Percentiles rank a stretch among this genome's conserved stretches.
Conservation (phyloP, 2,797 vertebrate species). For the Hapalemur alaotrensis region DNA sequence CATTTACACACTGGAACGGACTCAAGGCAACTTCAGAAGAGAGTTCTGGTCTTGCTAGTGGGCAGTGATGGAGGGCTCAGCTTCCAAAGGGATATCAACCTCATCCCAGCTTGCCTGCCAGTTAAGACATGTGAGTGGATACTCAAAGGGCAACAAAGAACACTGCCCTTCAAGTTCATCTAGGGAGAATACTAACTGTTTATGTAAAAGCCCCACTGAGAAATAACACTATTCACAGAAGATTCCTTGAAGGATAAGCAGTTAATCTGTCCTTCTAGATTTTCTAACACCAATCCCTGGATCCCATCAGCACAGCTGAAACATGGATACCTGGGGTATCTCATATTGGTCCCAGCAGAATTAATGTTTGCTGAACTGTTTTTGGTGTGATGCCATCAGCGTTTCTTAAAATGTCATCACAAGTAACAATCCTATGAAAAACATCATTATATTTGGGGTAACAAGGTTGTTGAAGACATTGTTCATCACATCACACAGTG, state of each 20-base stretch:
- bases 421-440: slow-evolving; percentile 62
- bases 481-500: not conserved
- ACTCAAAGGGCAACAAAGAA: slow-evolving; percentile 13
- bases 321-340: slow-evolving; percentile 52
- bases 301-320: slow-evolving; percentile 15
- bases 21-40: slow-evolving; percentile 23
- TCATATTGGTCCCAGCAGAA: slow-evolving; percentile 55
- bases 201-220: slow-evolving; percentile 54
- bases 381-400: slow-evolving; percentile 61
- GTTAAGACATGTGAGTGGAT: not conserved
- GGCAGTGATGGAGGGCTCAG: not conserved
- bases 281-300: slow-evolving; percentile 40
- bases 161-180: not conserved
- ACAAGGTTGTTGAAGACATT: slow-evolving; percentile 16
- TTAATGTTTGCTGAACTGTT: slow-evolving; percentile 52
- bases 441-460: not conserved
- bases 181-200: slow-evolving; percentile 56
- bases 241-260: slow-evolving; percentile 53
- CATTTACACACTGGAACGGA: not conserved
- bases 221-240: slow-evolving; percentile 57
- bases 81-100: not conserved
- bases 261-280: slow-evolving; percentile 35
- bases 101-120: not conserved
- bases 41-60: not conserved
- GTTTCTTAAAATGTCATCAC: slow-evolving; percentile 57